Evolutionary conservation across 2,797 vertebrate species (phyloP).

Genomic region (Bovichtus diacanthus): DNA sequence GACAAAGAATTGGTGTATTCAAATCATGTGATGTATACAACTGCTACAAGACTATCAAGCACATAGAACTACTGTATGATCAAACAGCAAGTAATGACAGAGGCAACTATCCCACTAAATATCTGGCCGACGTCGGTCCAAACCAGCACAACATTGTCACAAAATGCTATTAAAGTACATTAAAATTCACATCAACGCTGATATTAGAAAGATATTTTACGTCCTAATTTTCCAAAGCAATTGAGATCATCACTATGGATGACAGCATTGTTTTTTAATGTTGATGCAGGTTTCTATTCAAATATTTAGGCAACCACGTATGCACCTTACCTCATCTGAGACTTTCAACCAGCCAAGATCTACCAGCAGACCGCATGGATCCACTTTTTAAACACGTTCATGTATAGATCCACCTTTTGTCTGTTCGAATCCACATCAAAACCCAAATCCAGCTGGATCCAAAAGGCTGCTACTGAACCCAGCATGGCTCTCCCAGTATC

Average conservation of each 20-base stretch:
- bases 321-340: conserved; percentile 58
- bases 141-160: background rate
- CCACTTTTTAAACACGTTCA: conserved; percentile 20
- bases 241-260: background rate
- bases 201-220: background rate
- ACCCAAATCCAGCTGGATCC: conserved; percentile 15
- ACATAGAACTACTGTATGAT: background rate
- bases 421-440: conserved; percentile 28
- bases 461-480: background rate
- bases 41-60: background rate
- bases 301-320: background rate
- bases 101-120: background rate
- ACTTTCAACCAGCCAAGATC: conserved; percentile 15
- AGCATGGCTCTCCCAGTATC: conserved; percentile 3
- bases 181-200: background rate
- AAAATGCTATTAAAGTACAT: background rate
- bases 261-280: background rate
- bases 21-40: background rate
- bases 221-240: background rate
- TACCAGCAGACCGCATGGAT: conserved; percentile 19
- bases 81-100: background rate
- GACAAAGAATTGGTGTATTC: background rate
- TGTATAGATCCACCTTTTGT: conserved; percentile 3
- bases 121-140: background rate
- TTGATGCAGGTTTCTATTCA: background rate